Evolutionary conservation across 2,113 vertebrate species (phyloP).

Genomic region (Lampris megalopsis): DNA sequence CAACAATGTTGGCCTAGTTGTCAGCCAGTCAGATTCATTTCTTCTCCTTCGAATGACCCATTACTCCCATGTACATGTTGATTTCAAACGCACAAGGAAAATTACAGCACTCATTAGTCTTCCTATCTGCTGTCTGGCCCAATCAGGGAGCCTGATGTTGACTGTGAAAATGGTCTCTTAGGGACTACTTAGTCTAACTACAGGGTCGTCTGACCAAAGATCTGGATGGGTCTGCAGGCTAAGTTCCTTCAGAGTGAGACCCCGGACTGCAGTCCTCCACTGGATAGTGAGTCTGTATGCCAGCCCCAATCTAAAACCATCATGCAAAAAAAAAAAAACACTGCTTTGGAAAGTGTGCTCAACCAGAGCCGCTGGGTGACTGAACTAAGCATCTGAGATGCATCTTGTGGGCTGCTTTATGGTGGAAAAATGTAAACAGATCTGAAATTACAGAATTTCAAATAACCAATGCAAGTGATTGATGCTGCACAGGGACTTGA

Average conservation of each 20-base stretch:
- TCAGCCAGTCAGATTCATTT: slow-evolving; percentile 4
- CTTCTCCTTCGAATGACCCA: slow-evolving; percentile 15
- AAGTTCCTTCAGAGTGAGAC: slow-evolving; percentile 36
- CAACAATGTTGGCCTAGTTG: slow-evolving; percentile 6
- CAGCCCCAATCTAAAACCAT: neutral
- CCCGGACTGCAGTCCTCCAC: neutral
- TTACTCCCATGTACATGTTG: slow-evolving; percentile 29
- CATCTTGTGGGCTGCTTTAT: neutral
- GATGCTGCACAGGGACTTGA: slow-evolving; percentile 44
- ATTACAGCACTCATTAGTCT: slow-evolving; percentile 46
- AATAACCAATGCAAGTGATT: slow-evolving; percentile 47
- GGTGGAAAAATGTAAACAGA: slow-evolving; percentile 3
- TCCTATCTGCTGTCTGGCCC: slow-evolving; percentile 34
- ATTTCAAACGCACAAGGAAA: slow-evolving; percentile 43
- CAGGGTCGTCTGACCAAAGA: slow-evolving; percentile 41
- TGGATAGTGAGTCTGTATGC: neutral
- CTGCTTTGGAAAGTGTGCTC: neutral
- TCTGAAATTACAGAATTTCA: slow-evolving; percentile 29
- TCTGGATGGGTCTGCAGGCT: slow-evolving; percentile 29
- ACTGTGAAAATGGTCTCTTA: slow-evolving; percentile 55
- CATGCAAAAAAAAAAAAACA: neutral
- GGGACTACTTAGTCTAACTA: slow-evolving; percentile 32
- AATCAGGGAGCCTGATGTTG: slow-evolving; percentile 54
- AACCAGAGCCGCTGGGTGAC: neutral
- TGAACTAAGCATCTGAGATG: slow-evolving; percentile 17